Evolutionary conservation across 1,140 invertebrate species (phyloP).

Genomic region (Steinernema khuongi): DNA sequence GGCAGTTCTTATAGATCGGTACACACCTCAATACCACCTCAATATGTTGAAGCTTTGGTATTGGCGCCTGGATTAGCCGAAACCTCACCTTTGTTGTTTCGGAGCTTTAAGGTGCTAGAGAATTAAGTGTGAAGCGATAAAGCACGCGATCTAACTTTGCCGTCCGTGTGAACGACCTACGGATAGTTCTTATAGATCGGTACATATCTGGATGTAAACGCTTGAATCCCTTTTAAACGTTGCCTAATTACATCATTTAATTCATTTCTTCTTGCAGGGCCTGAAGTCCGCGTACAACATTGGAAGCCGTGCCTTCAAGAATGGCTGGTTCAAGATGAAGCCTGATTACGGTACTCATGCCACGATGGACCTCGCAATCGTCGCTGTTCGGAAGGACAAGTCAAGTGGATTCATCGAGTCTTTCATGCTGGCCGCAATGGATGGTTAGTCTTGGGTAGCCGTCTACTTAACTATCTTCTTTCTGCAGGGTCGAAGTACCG

Average conservation of each 20-base stretch:
- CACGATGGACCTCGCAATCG: background rate
- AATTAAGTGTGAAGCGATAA: background rate
- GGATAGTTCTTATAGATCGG: background rate
- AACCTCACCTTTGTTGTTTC: background rate
- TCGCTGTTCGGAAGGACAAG: background rate
- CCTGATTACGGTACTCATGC: background rate
- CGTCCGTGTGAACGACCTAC: background rate
- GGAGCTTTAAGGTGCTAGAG: background rate
- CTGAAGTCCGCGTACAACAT: background rate
- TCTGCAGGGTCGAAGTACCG: no score
- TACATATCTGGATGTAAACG: background rate
- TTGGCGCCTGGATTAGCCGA: background rate
- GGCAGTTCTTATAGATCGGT: background rate
- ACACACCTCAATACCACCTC: background rate
- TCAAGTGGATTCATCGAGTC: background rate
- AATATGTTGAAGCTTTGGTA: background rate
- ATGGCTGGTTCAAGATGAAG: conserved; percentile 1
- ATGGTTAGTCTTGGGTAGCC: no score
- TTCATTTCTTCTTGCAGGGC: background rate
- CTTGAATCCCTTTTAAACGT: no score
- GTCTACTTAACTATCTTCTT: no score
- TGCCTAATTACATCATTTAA: background rate
- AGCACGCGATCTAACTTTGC: conserved; percentile 11
- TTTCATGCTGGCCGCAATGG: background rate
- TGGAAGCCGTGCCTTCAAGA: conserved; percentile 6